Evolutionary conservation across 2,888 invertebrate genomes (phyloP).

Genomic region (Rapana venosa): DNA sequence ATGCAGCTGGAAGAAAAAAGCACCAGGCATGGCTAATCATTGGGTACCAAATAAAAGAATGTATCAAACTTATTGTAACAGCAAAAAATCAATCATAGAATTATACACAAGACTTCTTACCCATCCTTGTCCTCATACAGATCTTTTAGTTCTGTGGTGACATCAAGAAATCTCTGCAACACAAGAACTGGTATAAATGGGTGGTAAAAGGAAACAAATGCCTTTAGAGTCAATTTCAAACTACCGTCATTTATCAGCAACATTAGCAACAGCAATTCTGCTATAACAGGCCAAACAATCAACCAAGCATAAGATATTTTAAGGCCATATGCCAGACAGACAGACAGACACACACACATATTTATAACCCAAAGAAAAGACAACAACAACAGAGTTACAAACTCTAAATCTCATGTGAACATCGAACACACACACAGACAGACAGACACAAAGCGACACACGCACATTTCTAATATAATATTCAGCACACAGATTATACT

Average conservation of each 20-base stretch:
- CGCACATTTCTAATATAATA: background rate
- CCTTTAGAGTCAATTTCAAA: no score
- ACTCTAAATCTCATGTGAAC: background rate
- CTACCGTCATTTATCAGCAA: no score
- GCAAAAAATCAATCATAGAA: background rate
- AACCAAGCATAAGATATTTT: no score
- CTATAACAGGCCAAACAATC: no score
- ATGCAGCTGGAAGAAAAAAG: no score
- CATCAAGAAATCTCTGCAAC: slow-evolving; percentile 85
- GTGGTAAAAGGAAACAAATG: no score
- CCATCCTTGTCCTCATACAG: slow-evolving; percentile 97
- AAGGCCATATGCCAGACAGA: background rate
- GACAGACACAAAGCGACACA: background rate
- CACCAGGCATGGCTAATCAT: no score
- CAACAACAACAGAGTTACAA: background rate
- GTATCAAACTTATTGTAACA: no score
- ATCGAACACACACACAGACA: background rate
- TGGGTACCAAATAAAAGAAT: no score
- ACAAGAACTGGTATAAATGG: background rate
- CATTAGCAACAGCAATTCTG: no score
- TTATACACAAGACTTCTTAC: slow-evolving; percentile 59
- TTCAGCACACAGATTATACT: no score
- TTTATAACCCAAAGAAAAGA: background rate
- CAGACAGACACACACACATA: background rate
- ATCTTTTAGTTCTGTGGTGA: slow-evolving; percentile 89